Base-by-base conservation (phyloP, 2,888 invertebrate genomes). In the Rotaria magnacalcarata region DNA sequence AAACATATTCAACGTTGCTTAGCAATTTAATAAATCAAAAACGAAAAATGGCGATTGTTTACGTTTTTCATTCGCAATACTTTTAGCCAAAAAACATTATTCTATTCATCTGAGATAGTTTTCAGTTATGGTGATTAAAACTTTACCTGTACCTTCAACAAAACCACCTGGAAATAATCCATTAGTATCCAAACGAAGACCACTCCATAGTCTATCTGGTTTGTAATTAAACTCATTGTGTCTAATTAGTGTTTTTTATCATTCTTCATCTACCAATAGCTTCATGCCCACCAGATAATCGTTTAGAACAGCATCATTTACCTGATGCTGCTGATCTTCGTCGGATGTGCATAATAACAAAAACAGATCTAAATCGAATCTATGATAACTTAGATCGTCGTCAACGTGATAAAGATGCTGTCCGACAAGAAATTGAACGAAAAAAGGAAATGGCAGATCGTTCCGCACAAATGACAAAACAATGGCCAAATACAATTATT, bases 401-500 rank as follows among this genome's bases (percentile, higher is more conserved):
- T 87, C 88, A 90, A 84, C 89, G 90, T n/a, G 90, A 90, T 87
- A 89, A 89, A 87, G 90, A 90, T 56, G 88, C 88, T 85, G 85
- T 89, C 10, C 87, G 88, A 80, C 88, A 88, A 87, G 88, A 88
- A 21, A 86, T 88, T 8, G 90, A 89, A 86, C 90, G 90, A 84
- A 89, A 89, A 87, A 90, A 90, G 85, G 88, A 88, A 43, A 88
- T 89, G 85, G 90, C 89, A 85, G 88, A 89, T 74, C 88, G 88
- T 85, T 91, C 91, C 10, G 89, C 90, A 86, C 90, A 90, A 84
- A 88, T 90, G 50, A 90, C 91, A 1, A 89, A 90, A 87, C 89
- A 90, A 87, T 91, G 91, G 91, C 89, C 89, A 85, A 91, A 91
- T 87, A 91, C 91, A 19, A 89, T 91, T 87, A 89, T 88, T 85